phyloP scores from a whole-genome alignment of 1,140 invertebrate genomes.

The Drosophila arizonae region DNA sequence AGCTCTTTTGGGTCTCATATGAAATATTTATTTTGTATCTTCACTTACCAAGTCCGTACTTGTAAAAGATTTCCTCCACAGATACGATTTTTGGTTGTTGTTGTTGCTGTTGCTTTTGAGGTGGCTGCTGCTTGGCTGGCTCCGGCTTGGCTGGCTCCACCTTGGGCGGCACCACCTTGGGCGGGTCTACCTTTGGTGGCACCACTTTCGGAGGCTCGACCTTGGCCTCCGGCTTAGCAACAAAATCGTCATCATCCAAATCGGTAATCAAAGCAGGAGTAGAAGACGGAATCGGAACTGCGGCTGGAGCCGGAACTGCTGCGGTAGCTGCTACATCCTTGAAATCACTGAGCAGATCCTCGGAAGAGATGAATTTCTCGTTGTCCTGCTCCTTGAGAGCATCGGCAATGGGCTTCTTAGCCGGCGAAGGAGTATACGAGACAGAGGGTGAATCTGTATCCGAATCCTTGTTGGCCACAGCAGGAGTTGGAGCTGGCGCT shows the following conservation, averaged over 20 bases:
- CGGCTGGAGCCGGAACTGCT: slow-evolving; percentile 31
- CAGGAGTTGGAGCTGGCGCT: slow-evolving; percentile 21
- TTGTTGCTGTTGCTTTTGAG: slow-evolving; percentile 22
- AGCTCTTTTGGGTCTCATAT: neutral
- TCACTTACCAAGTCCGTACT: slow-evolving; percentile 78
- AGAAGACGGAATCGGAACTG: neutral
- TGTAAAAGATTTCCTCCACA: slow-evolving; percentile 80
- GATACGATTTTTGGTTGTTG: slow-evolving; percentile 78
- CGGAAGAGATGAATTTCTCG: slow-evolving; percentile 81
- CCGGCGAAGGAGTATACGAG: slow-evolving; percentile 71
- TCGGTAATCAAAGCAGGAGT: slow-evolving; percentile 61
- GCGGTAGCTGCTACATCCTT: slow-evolving; percentile 64
- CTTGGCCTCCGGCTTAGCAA: slow-evolving; percentile 38
- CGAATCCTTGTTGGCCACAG: slow-evolving; percentile 58
- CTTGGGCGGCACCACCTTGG: slow-evolving; percentile 43
- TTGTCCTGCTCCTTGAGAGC: slow-evolving; percentile 80
- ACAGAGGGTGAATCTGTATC: slow-evolving; percentile 77
- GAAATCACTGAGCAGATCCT: slow-evolving; percentile 78
- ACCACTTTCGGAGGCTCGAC: slow-evolving; percentile 27
- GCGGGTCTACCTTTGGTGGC: neutral
- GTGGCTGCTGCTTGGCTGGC: slow-evolving; percentile 10
- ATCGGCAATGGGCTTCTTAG: slow-evolving; percentile 77
- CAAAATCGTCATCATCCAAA: slow-evolving; percentile 70
- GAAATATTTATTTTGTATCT: neutral
- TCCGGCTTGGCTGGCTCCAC: slow-evolving; percentile 38